Evolutionary conservation across 2,113 vertebrate species (phyloP).

Genomic region (Muntiacus reevesi): DNA sequence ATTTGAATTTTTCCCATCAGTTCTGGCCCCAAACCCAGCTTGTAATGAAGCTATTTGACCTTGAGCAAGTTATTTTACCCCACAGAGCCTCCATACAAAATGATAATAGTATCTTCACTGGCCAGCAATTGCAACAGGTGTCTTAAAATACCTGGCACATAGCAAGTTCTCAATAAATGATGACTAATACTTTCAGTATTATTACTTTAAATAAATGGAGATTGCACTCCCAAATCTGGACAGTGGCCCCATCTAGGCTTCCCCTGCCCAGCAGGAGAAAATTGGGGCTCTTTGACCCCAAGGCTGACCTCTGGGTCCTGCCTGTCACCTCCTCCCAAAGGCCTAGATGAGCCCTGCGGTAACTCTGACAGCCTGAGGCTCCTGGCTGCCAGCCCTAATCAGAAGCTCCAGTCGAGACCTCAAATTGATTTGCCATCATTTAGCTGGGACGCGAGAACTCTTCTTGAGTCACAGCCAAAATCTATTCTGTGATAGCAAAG

Average conservation of each 20-base stretch:
- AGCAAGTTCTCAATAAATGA: not conserved
- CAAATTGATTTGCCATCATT: conserved; percentile 69
- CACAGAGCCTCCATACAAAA: not conserved
- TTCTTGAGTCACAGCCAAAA: conserved; percentile 65
- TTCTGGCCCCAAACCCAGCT: not conserved
- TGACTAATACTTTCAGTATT: not conserved
- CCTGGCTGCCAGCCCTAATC: conserved; percentile 51
- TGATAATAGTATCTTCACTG: not conserved
- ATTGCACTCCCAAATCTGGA: not conserved
- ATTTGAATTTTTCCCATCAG: not conserved
- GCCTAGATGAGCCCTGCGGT: not conserved
- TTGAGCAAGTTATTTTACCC: not conserved
- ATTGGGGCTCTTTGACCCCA: not conserved
- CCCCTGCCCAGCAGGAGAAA: not conserved
- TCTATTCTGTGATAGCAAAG: conserved; percentile 71
- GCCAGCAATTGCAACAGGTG: not conserved
- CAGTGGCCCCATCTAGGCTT: not conserved
- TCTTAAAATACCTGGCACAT: not conserved
- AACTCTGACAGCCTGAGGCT: not conserved
- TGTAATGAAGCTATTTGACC: not conserved
- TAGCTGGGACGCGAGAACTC: conserved; percentile 65
- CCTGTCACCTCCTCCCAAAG: not conserved
- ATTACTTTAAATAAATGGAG: not conserved
- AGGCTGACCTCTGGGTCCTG: not conserved
- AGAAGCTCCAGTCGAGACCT: conserved; percentile 50